Evolutionary conservation across 2,888 invertebrate species (phyloP).

Genomic region (Hirtodrosophila confusa): DNA sequence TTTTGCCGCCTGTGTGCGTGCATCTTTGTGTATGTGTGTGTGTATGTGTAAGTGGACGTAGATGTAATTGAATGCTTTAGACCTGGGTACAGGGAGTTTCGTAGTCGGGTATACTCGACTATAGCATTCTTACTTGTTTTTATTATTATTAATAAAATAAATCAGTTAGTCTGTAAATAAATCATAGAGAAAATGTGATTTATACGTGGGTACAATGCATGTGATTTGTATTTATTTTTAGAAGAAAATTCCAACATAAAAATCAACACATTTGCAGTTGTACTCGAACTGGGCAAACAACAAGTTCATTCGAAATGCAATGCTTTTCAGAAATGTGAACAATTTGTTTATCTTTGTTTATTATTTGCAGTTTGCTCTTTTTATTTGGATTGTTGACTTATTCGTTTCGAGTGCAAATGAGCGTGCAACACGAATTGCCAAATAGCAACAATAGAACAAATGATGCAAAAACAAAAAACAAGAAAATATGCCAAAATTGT

Average conservation of each 20-base stretch:
- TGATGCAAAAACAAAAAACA: slow-evolving; percentile 3
- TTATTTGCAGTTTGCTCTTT: slow-evolving; percentile 8
- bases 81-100: no score
- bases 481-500: background rate
- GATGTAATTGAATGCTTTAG: no score
- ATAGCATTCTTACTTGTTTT: no score
- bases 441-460: slow-evolving; percentile 18
- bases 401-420: slow-evolving; percentile 20
- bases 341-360: slow-evolving; percentile 22
- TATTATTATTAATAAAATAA: no score
- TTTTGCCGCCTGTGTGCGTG: no score
- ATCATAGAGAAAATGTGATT: no score
- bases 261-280: slow-evolving; percentile 1
- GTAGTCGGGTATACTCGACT: no score
- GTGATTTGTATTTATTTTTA: background rate
- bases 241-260: background rate
- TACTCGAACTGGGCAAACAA: background rate
- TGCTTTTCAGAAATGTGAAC: slow-evolving; percentile 19
- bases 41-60: no score
- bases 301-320: slow-evolving; percentile 13
- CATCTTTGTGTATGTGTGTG: no score
- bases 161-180: no score
- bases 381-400: slow-evolving; percentile 27
- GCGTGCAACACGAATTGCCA: slow-evolving; percentile 33
- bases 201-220: no score